Conservation (phyloP, 2,888 invertebrate genomes). For the Trypoxylon attenuatum region DNA sequence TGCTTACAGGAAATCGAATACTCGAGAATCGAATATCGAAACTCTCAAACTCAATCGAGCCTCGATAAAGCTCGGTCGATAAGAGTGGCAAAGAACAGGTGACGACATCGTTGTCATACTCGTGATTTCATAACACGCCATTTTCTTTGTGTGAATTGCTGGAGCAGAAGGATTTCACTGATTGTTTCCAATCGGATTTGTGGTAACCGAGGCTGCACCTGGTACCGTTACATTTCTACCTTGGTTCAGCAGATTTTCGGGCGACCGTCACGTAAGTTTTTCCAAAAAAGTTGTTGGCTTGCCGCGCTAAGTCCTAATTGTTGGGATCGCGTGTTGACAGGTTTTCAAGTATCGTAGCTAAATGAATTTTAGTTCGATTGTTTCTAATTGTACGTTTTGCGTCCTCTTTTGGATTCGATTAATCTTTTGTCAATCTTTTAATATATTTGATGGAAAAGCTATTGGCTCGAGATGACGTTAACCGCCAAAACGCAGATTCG, state of each 20-base stretch:
- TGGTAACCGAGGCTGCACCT: constrained; percentile 44
- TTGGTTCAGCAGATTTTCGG: neutral
- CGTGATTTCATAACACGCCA: constrained; percentile 66
- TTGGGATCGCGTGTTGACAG: constrained; percentile 61
- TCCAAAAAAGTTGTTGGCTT: neutral
- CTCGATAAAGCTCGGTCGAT: constrained; percentile 52
- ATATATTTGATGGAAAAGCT: too few species aligned
- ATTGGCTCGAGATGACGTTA: neutral
- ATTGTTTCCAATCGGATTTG: constrained; percentile 48
- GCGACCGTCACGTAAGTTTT: constrained; percentile 10
- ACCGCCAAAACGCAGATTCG: constrained; percentile 34
- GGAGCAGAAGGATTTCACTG: constrained; percentile 47
- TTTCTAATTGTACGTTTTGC: constrained; percentile 15
- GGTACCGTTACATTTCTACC: constrained; percentile 3
- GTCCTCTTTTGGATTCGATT: constrained; percentile 12
- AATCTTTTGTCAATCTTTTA: too few species aligned
- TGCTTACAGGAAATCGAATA: too few species aligned
- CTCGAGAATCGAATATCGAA: constrained; percentile 12
- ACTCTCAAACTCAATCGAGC: constrained; percentile 20
- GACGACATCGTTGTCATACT: constrained; percentile 65
- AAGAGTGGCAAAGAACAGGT: constrained; percentile 57
- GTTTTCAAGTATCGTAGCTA: constrained; percentile 50
- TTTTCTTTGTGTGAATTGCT: constrained; percentile 62
- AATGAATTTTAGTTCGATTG: too few species aligned
- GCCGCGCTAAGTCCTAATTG: constrained; percentile 27